phyloP scores from a whole-genome alignment of 2,888 invertebrate genomes.

The Heliconius aoede region DNA sequence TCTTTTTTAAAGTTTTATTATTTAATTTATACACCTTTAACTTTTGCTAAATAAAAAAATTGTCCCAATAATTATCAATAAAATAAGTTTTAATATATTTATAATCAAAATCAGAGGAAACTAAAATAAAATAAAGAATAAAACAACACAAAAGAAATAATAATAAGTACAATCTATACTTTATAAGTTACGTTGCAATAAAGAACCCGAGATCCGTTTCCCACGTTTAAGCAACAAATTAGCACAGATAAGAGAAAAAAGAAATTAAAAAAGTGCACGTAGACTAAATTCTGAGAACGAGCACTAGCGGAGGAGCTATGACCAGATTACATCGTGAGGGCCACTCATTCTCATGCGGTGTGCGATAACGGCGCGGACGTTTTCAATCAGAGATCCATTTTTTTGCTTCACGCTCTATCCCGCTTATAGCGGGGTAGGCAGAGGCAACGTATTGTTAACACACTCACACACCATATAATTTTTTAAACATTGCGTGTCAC shows the following conservation, averaged over 20 bases:
- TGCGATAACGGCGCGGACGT: constrained; percentile 61
- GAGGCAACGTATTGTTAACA: neutral
- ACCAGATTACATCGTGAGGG: constrained; percentile 69
- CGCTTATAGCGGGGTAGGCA: neutral
- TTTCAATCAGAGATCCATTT: constrained; percentile 56
- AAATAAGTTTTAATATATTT: neutral
- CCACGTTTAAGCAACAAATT: constrained; percentile 49
- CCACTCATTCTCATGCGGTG: constrained; percentile 63
- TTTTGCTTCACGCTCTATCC: neutral
- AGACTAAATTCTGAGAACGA: constrained; percentile 54
- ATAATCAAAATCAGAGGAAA: neutral
- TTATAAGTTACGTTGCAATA: neutral
- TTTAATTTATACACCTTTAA: too few species aligned
- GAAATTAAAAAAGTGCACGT: constrained; percentile 40
- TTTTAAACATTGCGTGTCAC: neutral
- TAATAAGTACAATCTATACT: neutral
- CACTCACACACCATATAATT: neutral
- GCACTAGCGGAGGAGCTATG: constrained; percentile 61
- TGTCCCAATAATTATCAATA: neutral
- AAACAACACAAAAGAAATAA: constrained; percentile 4
- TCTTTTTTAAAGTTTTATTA: too few species aligned
- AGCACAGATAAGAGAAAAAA: constrained; percentile 42
- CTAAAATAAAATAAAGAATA: neutral
- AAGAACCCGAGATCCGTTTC: constrained; percentile 24
- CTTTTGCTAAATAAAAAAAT: neutral